Evolutionary conservation across 2,888 invertebrate genomes (phyloP).

Genomic region (Drosophila basisetae): DNA sequence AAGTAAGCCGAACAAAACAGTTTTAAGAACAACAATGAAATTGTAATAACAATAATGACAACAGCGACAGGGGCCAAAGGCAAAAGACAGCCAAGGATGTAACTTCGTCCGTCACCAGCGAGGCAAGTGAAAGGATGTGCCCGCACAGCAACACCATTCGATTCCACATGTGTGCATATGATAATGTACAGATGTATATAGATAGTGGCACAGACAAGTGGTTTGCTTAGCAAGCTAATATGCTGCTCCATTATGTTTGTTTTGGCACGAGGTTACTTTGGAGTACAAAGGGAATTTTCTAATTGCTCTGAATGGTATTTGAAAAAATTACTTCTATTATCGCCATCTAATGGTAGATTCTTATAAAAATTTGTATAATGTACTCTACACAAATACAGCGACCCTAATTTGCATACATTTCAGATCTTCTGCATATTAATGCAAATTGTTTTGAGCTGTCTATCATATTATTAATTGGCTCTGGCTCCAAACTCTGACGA

Average conservation of each 20-base stretch:
- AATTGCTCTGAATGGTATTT: not conserved
- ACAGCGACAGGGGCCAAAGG: slow-evolving; percentile 33
- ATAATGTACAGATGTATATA: slow-evolving; percentile 37
- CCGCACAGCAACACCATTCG: not conserved
- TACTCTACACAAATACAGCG: slow-evolving; percentile 20
- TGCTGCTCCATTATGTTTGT: slow-evolving; percentile 15
- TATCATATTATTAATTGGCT: slow-evolving; percentile 70
- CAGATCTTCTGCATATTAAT: slow-evolving; percentile 62
- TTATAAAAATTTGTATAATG: not conserved
- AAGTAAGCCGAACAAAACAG: slow-evolving; percentile 58
- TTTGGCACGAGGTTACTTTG: slow-evolving; percentile 17
- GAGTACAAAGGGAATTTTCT: not conserved
- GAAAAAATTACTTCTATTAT: not conserved
- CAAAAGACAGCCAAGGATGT: slow-evolving; percentile 38
- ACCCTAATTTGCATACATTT: slow-evolving; percentile 46
- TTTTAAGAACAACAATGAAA: slow-evolving; percentile 59
- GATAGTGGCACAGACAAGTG: slow-evolving; percentile 25
- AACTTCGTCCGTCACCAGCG: slow-evolving; percentile 45
- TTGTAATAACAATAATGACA: slow-evolving; percentile 67
- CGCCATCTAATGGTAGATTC: not conserved
- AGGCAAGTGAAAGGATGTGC: slow-evolving; percentile 29
- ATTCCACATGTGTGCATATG: slow-evolving; percentile 25
- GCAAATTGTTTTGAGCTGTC: slow-evolving; percentile 60
- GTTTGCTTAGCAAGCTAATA: slow-evolving; percentile 35
- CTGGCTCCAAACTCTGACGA: slow-evolving; percentile 42